Percentiles rank a stretch among this genome's conserved stretches.
These are phyloP conservation scores for Takifugu ocellatus DNA, from an alignment of 2,797 vertebrate species.

Conservation along the genomic window DNA sequence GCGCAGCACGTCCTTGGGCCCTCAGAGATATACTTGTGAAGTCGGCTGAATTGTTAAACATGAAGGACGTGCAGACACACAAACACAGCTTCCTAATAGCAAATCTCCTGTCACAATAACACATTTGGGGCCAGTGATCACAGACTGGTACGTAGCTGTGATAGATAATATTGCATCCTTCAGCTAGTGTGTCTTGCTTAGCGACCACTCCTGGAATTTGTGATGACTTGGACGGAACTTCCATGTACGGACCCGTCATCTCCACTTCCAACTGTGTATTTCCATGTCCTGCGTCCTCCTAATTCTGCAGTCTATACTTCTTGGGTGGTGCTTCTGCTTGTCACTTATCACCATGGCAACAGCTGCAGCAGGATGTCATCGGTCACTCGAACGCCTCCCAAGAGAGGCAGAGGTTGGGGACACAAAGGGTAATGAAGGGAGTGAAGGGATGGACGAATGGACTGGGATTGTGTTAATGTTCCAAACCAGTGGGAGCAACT, in stretches of 20 bases:
- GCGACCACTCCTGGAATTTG: slow-evolving; percentile 18
- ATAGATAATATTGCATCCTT: neutral
- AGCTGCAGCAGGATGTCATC: slow-evolving; percentile 50
- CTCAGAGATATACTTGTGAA: neutral
- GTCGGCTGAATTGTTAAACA: neutral
- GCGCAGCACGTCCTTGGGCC: neutral
- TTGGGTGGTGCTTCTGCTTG: slow-evolving; percentile 52
- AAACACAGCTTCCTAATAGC: neutral
- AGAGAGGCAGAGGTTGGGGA: slow-evolving; percentile 18
- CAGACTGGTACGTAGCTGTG: neutral
- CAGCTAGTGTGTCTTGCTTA: neutral
- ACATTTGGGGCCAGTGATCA: neutral
- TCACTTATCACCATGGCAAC: slow-evolving; percentile 62
- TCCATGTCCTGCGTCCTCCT: slow-evolving; percentile 21
- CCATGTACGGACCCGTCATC: neutral
- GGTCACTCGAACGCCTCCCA: slow-evolving; percentile 48
- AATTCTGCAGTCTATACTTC: slow-evolving; percentile 57
- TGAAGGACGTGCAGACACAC: neutral
- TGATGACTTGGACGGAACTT: slow-evolving; percentile 15
- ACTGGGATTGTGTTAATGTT: slow-evolving; percentile 10
- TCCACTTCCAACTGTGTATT: slow-evolving; percentile 13
- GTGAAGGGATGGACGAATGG: neutral
- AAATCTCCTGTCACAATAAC: neutral
- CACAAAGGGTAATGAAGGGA: neutral
- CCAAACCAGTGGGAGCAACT: slow-evolving; percentile 2